These are phyloP conservation scores for Melopsittacus undulatus DNA, from an alignment of 2,797 vertebrate species.

Conservation along the genomic window DNA sequence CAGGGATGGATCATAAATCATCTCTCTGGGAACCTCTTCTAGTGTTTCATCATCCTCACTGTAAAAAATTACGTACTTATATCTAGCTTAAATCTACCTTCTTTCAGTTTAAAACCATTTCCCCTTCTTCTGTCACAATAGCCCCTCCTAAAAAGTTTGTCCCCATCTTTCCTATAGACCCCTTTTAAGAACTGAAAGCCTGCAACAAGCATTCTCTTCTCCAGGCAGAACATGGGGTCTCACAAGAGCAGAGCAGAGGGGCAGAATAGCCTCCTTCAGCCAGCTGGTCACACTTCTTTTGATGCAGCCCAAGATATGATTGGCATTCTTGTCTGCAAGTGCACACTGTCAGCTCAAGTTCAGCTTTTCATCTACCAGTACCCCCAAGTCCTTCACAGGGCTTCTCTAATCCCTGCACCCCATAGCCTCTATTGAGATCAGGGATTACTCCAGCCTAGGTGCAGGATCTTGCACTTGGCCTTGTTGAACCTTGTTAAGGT, in stretches of 20 bases:
- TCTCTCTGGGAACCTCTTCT: rapidly evolving
- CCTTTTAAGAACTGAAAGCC: not conserved
- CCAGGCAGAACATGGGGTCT: not conserved
- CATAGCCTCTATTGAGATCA: not conserved
- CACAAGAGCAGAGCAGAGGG: not conserved
- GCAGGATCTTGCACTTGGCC: not conserved
- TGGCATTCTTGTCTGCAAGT: not conserved
- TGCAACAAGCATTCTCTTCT: not conserved
- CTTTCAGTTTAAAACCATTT: not conserved
- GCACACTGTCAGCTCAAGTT: rapidly evolving
- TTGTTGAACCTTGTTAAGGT: not conserved
- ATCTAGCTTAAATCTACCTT: not conserved
- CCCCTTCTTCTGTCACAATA: not conserved
- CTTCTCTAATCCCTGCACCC: not conserved
- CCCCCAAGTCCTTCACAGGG: not conserved
- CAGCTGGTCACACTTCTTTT: rapidly evolving
- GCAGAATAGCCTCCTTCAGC: not conserved
- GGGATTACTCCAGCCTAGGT: not conserved
- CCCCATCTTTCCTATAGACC: not conserved
- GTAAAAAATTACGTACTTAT: not conserved
- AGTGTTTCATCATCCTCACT: not conserved
- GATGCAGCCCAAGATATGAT: rapidly evolving
- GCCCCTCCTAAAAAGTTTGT: not conserved
- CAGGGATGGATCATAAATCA: not conserved
- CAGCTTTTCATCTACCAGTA: not conserved